Percentiles rank a stretch among this genome's conserved stretches.
phyloP scores from a whole-genome alignment of 2,113 vertebrate species.

The Megaleporinus macrocephalus region DNA sequence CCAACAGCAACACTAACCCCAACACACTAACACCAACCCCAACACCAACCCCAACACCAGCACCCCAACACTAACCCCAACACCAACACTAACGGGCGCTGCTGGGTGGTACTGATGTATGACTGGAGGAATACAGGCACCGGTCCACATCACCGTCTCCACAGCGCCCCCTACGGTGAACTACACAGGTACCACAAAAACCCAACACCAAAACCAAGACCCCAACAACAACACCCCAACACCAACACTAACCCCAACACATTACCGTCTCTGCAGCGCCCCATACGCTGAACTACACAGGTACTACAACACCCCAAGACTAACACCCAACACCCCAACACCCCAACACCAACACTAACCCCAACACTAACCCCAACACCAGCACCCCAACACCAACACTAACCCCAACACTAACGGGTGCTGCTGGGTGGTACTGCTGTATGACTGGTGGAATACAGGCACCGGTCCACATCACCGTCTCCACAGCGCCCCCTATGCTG shows the following conservation, averaged over 20 bases:
- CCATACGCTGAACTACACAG: slow-evolving; percentile 12
- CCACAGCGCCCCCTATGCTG: not conserved
- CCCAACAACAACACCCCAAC: not conserved
- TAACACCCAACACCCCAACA: not conserved
- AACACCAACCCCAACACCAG: not conserved
- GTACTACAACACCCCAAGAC: not conserved
- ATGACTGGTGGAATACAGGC: slow-evolving; percentile 35
- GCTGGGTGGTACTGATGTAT: slow-evolving; percentile 53
- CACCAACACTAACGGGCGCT: not conserved
- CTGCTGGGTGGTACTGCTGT: slow-evolving; percentile 53
- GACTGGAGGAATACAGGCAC: slow-evolving; percentile 37
- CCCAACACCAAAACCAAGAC: too few species aligned
- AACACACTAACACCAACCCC: too few species aligned
- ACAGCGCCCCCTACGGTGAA: not conserved
- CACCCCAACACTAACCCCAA: too few species aligned
- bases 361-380: slow-evolving; percentile 3
- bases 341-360: too few species aligned
- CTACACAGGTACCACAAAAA: slow-evolving; percentile 5
- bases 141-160: slow-evolving; percentile 39
- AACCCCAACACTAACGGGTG: not conserved
- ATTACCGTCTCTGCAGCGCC: slow-evolving; percentile 16
- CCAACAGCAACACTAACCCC: too few species aligned
- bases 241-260: not conserved
- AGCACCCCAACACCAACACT: not conserved
- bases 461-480: slow-evolving; percentile 42